Conservation (phyloP, 2,113 vertebrate species). For the Rallus limicola region DNA sequence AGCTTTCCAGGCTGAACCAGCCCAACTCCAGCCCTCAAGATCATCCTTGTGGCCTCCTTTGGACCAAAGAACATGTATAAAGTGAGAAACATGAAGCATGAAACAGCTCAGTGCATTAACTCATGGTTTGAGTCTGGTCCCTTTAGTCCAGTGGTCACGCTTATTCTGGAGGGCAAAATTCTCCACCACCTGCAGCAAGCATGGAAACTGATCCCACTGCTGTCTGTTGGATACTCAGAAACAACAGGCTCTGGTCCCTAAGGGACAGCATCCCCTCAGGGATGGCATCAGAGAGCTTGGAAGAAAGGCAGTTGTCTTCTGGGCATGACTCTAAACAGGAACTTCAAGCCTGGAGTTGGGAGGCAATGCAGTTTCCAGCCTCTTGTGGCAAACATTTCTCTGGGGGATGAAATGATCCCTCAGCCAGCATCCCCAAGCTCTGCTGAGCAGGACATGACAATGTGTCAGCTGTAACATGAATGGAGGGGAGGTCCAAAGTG, state of each 20-base stretch:
- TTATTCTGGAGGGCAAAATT: not conserved
- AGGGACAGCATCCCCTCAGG: no score
- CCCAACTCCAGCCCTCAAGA: no score
- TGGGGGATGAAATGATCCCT: not conserved
- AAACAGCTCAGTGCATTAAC: not conserved
- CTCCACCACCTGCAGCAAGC: not conserved
- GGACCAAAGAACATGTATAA: not conserved
- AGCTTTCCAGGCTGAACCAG: no score
- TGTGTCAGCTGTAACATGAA: not conserved
- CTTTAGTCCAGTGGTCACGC: not conserved
- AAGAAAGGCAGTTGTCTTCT: not conserved
- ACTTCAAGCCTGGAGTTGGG: not conserved
- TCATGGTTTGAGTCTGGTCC: not conserved
- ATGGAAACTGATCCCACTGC: rapidly evolving
- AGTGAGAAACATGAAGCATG: not conserved
- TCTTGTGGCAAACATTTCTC: not conserved
- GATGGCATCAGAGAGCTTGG: not conserved
- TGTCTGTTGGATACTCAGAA: not conserved
- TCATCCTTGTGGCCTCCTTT: no score
- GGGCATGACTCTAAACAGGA: not conserved
- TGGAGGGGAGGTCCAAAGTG: not conserved
- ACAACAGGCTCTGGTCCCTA: not conserved
- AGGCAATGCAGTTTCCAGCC: not conserved
- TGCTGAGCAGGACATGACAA: rapidly evolving
- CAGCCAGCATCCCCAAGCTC: not conserved